A percentile compares a stretch with the other conserved stretches of the same genome.
phyloP scores from a whole-genome alignment of 1,140 invertebrate species.

The Drosophila nigrodunni region DNA sequence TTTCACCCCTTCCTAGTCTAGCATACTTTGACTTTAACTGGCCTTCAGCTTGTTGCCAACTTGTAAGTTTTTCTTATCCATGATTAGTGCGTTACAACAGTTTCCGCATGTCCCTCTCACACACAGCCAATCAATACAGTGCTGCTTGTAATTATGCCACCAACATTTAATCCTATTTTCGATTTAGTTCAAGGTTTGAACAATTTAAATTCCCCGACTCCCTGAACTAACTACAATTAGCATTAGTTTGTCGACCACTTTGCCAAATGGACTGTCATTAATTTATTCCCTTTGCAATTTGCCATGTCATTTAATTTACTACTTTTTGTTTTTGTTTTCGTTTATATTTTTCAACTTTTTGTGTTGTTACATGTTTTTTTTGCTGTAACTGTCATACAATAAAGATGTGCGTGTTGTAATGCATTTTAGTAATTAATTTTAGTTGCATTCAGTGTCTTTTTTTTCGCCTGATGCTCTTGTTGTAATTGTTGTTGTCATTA shows the following conservation, averaged over 20 bases:
- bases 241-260: conserved; percentile 57
- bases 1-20: neutral
- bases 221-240: conserved; percentile 52
- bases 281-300: conserved; percentile 80
- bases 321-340: conserved; percentile 9
- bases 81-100: conserved; percentile 6
- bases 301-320: conserved; percentile 73
- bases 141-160: conserved; percentile 32
- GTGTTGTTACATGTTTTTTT: conserved; percentile 30
- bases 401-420: conserved; percentile 61
- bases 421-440: conserved; percentile 82
- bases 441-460: conserved; percentile 53
- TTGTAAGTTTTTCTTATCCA: conserved; percentile 27
- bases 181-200: conserved; percentile 50
- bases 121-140: no score
- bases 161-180: conserved; percentile 14
- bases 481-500: conserved; percentile 46
- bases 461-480: neutral
- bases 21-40: conserved; percentile 21
- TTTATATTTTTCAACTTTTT: neutral
- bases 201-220: conserved; percentile 28
- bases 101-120: no score
- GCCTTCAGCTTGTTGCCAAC: neutral
- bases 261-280: conserved; percentile 70
- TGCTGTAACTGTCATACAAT: neutral